A percentile compares a stretch with the other conserved stretches of the same genome.
These are phyloP conservation scores for Fringilla coelebs DNA, from an alignment of 2,797 vertebrate genomes.

Conservation along the genomic window DNA sequence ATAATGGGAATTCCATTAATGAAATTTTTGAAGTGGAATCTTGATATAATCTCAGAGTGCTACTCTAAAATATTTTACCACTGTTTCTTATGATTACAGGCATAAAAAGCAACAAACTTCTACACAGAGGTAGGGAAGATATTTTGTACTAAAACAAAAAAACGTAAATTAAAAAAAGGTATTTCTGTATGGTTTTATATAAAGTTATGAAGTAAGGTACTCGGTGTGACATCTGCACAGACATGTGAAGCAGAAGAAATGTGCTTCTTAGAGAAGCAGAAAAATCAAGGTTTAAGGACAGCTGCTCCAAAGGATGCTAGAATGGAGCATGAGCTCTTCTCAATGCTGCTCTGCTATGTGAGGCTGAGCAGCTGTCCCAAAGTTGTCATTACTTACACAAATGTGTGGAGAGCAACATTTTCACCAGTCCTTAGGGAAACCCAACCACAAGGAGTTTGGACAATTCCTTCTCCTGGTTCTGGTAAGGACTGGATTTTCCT, in stretches of 20 bases:
- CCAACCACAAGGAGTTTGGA: neutral
- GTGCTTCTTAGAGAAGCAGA: neutral
- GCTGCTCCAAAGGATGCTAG: neutral
- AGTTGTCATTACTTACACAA: neutral
- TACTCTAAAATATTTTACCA: neutral
- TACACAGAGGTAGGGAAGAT: neutral
- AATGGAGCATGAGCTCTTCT: neutral
- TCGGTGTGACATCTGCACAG: neutral
- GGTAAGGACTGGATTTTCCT: neutral
- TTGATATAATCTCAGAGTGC: neutral
- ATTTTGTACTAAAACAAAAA: neutral
- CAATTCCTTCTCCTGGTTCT: neutral
- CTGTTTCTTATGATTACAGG: neutral
- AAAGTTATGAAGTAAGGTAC: neutral
- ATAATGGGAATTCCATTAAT: neutral
- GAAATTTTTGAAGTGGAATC: neutral
- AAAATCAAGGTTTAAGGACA: neutral
- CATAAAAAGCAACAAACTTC: neutral
- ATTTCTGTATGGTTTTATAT: neutral
- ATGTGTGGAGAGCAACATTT: accelerated
- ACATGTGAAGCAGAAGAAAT: neutral
- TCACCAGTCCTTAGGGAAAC: neutral
- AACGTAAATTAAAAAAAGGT: accelerated
- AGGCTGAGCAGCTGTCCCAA: neutral
- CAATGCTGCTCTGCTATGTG: neutral